A percentile compares a stretch with the other conserved stretches of the same genome.
These are phyloP conservation scores for Crambe crambe DNA, from an alignment of 37 sponge, comb jelly and placozoan species.

Conservation along the genomic window DNA sequence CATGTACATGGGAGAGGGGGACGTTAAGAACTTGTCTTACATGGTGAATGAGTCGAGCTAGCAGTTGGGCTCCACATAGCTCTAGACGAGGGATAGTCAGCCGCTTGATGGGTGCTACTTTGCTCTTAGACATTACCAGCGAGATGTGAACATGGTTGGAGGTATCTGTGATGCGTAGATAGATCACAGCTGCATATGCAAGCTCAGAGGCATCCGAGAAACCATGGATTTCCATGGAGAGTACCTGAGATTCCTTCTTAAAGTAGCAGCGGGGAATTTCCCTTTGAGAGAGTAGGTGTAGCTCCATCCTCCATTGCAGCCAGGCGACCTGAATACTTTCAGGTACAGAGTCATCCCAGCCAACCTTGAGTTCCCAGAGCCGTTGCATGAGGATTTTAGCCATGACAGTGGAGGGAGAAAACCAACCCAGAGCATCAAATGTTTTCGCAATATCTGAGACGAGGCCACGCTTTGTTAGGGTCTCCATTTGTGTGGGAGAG, in stretches of 20 bases:
- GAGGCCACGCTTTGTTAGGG: slow-evolving; percentile 30
- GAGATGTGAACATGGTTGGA: slow-evolving; percentile 1
- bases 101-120: slow-evolving; percentile 45
- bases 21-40: slow-evolving; percentile 6
- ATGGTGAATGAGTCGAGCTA: slow-evolving; percentile 42
- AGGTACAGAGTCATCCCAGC: slow-evolving; percentile 37
- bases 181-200: slow-evolving; percentile 44
- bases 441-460: slow-evolving; percentile 41
- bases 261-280: neutral
- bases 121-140: slow-evolving; percentile 26
- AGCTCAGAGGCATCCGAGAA: slow-evolving; percentile 21
- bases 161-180: slow-evolving; percentile 38
- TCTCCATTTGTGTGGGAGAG: neutral
- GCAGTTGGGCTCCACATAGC: slow-evolving; percentile 32
- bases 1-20: slow-evolving; percentile 26
- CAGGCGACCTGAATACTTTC: slow-evolving; percentile 8
- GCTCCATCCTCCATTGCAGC: slow-evolving; percentile 13
- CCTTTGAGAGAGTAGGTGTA: neutral
- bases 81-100: slow-evolving; percentile 38
- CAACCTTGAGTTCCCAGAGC: slow-evolving; percentile 36
- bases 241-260: neutral
- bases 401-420: slow-evolving; percentile 32
- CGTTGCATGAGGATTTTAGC: slow-evolving; percentile 45
- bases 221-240: neutral
- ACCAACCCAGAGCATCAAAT: slow-evolving; percentile 50